These are phyloP conservation scores for Tinea trinotella DNA, from an alignment of 2,888 invertebrate genomes.

Conservation along the genomic window DNA sequence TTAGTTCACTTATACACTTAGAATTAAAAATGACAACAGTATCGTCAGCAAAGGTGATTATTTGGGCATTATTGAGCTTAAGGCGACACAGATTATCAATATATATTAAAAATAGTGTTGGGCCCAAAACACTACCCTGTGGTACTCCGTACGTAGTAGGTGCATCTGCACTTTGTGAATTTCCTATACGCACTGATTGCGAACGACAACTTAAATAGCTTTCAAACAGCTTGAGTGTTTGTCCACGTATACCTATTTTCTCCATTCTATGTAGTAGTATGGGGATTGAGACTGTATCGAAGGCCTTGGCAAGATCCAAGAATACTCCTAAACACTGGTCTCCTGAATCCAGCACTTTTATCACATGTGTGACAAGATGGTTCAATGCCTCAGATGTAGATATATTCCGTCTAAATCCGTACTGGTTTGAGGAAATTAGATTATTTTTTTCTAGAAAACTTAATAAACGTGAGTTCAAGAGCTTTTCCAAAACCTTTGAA, in stretches of 20 bases:
- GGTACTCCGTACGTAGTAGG: background rate
- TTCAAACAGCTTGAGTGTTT: constrained; percentile 8
- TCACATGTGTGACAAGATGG: background rate
- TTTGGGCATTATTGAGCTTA: background rate
- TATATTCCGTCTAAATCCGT: constrained; percentile 20
- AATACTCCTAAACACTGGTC: constrained; percentile 13
- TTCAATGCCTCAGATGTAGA: background rate
- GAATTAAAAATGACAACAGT: constrained; percentile 1
- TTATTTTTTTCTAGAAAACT: background rate
- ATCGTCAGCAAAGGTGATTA: constrained; percentile 14
- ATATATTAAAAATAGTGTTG: constrained; percentile 14
- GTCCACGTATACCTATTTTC: constrained; percentile 14
- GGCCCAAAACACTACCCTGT: constrained; percentile 11
- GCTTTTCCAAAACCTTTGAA: constrained; percentile 18
- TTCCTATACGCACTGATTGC: background rate
- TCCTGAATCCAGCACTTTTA: background rate
- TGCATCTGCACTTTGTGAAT: background rate
- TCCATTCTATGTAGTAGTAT: constrained; percentile 15
- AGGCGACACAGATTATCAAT: constrained; percentile 8
- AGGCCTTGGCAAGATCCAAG: constrained; percentile 13
- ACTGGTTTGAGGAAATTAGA: constrained; percentile 18
- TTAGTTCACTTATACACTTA: no score
- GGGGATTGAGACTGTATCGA: constrained; percentile 5
- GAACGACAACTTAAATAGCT: background rate
- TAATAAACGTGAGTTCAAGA: background rate